Evolutionary conservation across 2,888 invertebrate species (phyloP).

Genomic region (Parnassius apollo): DNA sequence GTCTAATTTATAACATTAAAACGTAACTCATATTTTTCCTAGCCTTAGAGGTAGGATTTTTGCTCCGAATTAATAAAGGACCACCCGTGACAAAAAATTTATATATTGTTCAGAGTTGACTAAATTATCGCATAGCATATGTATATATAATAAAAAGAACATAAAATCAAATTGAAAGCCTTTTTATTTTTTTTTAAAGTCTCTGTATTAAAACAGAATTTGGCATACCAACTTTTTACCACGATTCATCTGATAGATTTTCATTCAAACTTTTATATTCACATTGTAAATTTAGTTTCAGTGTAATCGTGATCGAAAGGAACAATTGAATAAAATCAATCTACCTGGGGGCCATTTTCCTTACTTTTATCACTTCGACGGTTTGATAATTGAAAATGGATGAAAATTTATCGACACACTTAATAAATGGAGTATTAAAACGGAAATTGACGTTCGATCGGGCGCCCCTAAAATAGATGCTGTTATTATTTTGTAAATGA

Average conservation of each 20-base stretch:
- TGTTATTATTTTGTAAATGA: conserved; percentile 27
- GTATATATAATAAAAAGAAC: no score
- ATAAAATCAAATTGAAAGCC: no score
- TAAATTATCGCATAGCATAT: no score
- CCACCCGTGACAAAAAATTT: no score
- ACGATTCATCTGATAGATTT: conserved; percentile 15
- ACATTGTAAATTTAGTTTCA: conserved; percentile 23
- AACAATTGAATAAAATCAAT: conserved; percentile 34
- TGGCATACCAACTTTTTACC: neutral
- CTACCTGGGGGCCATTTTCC: conserved; percentile 30
- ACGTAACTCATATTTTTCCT: no score
- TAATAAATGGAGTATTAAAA: conserved; percentile 32
- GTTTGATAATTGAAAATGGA: conserved; percentile 32
- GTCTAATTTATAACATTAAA: no score
- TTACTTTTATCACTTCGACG: conserved; percentile 30
- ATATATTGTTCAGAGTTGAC: no score
- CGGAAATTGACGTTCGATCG: conserved; percentile 29
- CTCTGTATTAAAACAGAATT: no score
- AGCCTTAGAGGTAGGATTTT: no score
- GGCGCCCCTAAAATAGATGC: conserved; percentile 23
- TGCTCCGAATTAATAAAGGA: no score
- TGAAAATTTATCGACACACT: conserved; percentile 34
- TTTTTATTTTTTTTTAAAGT: no score
- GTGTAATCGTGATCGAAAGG: conserved; percentile 25
- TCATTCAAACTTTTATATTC: conserved; percentile 20